Evolutionary conservation across 2,113 vertebrate genomes (phyloP).

Genomic region (Semnornis frantzii): DNA sequence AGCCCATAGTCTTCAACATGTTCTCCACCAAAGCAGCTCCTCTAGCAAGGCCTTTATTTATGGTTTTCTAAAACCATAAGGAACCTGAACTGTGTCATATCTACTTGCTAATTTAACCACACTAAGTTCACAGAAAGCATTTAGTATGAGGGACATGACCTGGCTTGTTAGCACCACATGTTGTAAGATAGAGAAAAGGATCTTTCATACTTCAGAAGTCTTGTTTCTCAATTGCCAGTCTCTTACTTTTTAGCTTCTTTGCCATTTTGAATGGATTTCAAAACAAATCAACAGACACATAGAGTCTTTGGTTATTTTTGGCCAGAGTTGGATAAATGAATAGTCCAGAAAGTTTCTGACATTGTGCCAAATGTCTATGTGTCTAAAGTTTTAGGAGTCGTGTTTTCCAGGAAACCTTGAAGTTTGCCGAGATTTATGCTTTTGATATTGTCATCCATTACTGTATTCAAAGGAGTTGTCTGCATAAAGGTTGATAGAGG

Average conservation of each 20-base stretch:
- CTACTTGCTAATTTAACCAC: slow-evolving; percentile 36
- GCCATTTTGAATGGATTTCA: slow-evolving; percentile 79
- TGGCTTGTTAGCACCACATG: slow-evolving; percentile 56
- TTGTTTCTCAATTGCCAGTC: slow-evolving; percentile 68
- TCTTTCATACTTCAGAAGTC: slow-evolving; percentile 70
- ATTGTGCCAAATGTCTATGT: slow-evolving; percentile 77
- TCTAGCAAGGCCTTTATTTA: not conserved
- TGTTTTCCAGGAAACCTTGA: slow-evolving; percentile 78
- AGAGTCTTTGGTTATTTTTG: slow-evolving; percentile 79
- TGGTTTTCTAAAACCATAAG: slow-evolving; percentile 7
- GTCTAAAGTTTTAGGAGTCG: slow-evolving; percentile 70
- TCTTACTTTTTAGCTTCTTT: slow-evolving; percentile 77
- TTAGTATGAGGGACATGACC: slow-evolving; percentile 36
- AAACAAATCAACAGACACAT: slow-evolving; percentile 87
- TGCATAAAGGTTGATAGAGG: slow-evolving; percentile 78
- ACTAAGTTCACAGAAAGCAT: slow-evolving; percentile 22
- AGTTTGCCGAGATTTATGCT: slow-evolving; percentile 75
- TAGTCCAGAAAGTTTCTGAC: slow-evolving; percentile 78
- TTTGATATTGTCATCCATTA: slow-evolving; percentile 76
- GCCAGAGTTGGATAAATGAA: slow-evolving; percentile 78
- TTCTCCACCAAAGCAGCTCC: not conserved
- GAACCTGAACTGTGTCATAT: not conserved
- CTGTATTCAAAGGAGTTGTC: slow-evolving; percentile 78
- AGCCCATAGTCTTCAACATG: not conserved
- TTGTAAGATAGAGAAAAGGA: slow-evolving; percentile 72